A percentile compares a stretch with the other conserved stretches of the same genome.
phyloP scores from a whole-genome alignment of 2,797 vertebrate genomes.

The Coranthus polyacanthus region DNA sequence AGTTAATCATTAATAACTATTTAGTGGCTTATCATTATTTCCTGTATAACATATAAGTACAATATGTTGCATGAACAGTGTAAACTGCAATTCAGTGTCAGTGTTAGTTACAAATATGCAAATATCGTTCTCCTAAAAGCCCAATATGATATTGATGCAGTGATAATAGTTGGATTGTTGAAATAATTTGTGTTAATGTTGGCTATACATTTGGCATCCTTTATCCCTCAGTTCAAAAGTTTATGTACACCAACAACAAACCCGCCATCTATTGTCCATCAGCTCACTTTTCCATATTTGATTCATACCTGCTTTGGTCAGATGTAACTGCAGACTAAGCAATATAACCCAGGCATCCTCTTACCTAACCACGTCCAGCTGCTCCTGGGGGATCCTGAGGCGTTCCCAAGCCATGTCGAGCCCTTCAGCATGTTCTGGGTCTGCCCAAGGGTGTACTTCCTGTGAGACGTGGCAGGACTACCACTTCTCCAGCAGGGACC shows the following conservation, averaged over 20 bases:
- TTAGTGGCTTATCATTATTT: too few species aligned
- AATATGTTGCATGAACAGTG: too few species aligned
- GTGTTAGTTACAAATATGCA: too few species aligned
- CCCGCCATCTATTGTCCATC: background rate
- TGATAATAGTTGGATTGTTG: too few species aligned
- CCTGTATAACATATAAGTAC: too few species aligned
- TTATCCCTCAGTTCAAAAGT: background rate
- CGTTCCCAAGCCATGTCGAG: constrained; percentile 27
- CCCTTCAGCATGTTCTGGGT: constrained; percentile 50
- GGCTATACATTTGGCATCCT: too few species aligned
- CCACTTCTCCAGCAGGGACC: constrained; percentile 9
- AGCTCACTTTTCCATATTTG: background rate
- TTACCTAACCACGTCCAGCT: constrained; percentile 31
- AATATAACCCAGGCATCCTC: background rate
- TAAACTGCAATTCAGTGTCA: too few species aligned
- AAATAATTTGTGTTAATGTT: too few species aligned
- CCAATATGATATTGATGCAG: too few species aligned
- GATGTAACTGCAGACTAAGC: background rate
- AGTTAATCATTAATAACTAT: too few species aligned
- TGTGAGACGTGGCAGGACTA: constrained; percentile 13
- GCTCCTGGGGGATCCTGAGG: constrained; percentile 46
- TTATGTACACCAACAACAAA: too few species aligned
- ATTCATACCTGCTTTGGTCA: background rate
- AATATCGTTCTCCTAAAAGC: too few species aligned
- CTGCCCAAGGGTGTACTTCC: constrained; percentile 46